Conservation (phyloP, 2,797 vertebrate species). For the Aratinga solstitialis region DNA sequence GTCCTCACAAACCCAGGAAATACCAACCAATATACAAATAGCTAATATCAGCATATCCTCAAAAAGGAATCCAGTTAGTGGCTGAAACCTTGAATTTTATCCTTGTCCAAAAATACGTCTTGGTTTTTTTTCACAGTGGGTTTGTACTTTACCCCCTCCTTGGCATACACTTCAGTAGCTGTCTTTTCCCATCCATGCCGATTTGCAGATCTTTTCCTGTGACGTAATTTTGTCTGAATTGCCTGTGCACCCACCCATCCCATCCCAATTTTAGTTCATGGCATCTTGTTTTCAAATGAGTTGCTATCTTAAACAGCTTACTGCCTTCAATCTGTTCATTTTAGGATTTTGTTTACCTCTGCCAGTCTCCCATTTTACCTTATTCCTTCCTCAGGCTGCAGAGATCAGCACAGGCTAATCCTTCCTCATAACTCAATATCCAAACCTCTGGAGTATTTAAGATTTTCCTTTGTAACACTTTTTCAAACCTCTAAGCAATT, state of each 20-base stretch:
- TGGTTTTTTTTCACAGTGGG: background rate
- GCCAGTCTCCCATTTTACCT: conserved; percentile 18
- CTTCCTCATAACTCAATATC: conserved; percentile 1
- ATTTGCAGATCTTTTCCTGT: conserved; percentile 17
- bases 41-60: conserved; percentile 42
- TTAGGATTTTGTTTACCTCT: background rate
- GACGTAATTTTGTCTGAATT: conserved; percentile 50
- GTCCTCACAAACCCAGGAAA: conserved; percentile 5
- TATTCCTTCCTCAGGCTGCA: conserved; percentile 3
- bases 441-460: conserved; percentile 8
- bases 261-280: conserved; percentile 28
- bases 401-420: conserved; percentile 41
- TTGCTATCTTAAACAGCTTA: conserved; percentile 49
- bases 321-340: conserved; percentile 27
- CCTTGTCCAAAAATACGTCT: conserved; percentile 14
- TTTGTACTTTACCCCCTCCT: background rate
- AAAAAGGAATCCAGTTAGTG: conserved; percentile 53
- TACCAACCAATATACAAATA: background rate
- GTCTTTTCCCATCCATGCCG: background rate
- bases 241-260: conserved; percentile 44
- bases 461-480: conserved; percentile 10
- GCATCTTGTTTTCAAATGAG: conserved; percentile 63
- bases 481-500: conserved; percentile 29
- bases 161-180: background rate
- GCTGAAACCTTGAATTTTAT: conserved; percentile 36